Evolutionary conservation across 2,797 vertebrate genomes (phyloP).

Genomic region (Tangara arthus): DNA sequence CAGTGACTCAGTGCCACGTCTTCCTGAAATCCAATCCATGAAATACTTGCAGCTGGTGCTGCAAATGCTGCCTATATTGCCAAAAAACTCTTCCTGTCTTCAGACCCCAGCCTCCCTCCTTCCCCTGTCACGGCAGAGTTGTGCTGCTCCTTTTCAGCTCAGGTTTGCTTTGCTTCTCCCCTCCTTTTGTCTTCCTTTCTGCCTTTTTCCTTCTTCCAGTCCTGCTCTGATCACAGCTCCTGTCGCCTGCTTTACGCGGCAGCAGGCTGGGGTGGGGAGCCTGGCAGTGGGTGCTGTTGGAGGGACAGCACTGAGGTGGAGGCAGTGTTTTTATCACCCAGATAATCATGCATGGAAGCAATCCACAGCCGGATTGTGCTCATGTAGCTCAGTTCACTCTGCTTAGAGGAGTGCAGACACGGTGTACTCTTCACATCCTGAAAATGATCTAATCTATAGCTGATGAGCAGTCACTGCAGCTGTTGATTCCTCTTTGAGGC

Average conservation of each 20-base stretch:
- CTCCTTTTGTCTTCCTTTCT: not conserved
- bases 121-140: not conserved
- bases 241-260: not conserved
- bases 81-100: not conserved
- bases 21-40: not conserved
- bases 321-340: not conserved
- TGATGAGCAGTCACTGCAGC: not conserved
- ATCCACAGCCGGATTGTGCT: not conserved
- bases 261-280: not conserved
- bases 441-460: not conserved
- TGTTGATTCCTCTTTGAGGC: not conserved
- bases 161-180: not conserved
- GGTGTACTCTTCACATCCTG: not conserved
- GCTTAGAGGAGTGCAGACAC: not conserved
- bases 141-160: not conserved
- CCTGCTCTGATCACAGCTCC: not conserved
- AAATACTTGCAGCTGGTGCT: not conserved
- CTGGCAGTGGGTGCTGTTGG: not conserved
- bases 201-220: not conserved
- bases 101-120: accelerated
- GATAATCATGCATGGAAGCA: not conserved
- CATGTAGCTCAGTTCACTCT: not conserved
- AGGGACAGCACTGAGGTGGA: not conserved
- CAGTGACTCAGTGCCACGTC: not conserved
- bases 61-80: not conserved